These are phyloP conservation scores for Galerucella pusilla DNA, from an alignment of 2,888 invertebrate species.

Conservation along the genomic window DNA sequence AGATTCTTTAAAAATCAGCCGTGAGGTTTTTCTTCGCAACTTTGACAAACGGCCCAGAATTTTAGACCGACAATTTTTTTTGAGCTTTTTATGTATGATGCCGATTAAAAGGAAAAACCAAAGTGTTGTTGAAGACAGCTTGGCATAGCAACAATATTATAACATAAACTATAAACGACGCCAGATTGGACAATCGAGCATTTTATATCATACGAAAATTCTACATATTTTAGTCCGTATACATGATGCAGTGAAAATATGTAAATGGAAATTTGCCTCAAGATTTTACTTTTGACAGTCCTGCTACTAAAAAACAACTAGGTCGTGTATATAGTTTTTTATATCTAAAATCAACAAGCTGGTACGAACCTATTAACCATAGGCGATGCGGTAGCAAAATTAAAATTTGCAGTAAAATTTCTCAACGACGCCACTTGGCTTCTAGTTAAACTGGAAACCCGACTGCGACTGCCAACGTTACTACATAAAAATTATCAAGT, in stretches of 20 bases:
- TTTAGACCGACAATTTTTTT: no score
- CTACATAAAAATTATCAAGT: conserved; percentile 53
- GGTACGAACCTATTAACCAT: conserved; percentile 64
- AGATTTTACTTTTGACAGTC: conserved; percentile 23
- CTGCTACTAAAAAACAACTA: neutral
- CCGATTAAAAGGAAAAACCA: no score
- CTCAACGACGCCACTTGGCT: conserved; percentile 69
- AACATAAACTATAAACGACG: no score
- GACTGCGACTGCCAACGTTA: conserved; percentile 67
- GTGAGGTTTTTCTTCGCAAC: no score
- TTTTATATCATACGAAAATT: no score
- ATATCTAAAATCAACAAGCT: conserved; percentile 18
- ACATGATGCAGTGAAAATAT: conserved; percentile 11
- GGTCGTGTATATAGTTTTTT: neutral
- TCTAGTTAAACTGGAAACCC: conserved; percentile 70
- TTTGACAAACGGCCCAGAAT: no score
- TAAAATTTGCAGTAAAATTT: conserved; percentile 68
- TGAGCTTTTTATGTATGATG: no score
- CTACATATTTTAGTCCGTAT: no score
- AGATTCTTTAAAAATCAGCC: no score
- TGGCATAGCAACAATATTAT: no score
- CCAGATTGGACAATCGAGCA: no score
- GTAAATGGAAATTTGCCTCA: neutral
- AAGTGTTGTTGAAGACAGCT: no score
- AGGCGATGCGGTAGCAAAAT: conserved; percentile 67